Conservation (phyloP, 2,888 invertebrate genomes). For the Stenolophus ochropezus region DNA sequence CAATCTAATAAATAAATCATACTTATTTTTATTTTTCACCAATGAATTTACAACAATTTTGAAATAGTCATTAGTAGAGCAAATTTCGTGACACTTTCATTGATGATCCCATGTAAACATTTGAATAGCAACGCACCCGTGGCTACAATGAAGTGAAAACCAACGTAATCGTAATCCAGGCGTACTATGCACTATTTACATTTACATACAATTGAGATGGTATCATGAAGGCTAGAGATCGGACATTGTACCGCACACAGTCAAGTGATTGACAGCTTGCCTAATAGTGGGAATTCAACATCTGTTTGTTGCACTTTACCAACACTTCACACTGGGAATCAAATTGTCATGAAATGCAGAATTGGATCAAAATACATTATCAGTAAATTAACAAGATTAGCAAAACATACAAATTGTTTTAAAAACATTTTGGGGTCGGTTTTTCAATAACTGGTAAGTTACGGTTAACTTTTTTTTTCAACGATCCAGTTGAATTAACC, state of each 20-base stretch:
- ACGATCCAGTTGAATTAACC: no score
- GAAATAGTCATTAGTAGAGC: no score
- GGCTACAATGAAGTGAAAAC: constrained; percentile 20
- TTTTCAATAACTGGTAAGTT: no score
- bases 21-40: no score
- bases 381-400: no score
- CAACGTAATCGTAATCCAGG: constrained; percentile 23
- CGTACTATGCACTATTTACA: constrained; percentile 26
- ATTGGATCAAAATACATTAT: no score
- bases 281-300: constrained; percentile 27
- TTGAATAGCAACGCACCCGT: constrained; percentile 9
- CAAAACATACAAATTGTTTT: no score
- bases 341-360: no score
- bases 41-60: no score
- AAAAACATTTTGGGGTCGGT: no score
- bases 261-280: constrained; percentile 20
- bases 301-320: constrained; percentile 8
- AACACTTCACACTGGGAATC: background rate
- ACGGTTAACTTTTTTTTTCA: no score
- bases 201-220: constrained; percentile 37
- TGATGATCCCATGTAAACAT: background rate
- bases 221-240: constrained; percentile 29
- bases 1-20: no score
- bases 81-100: background rate
- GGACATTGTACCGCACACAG: constrained; percentile 21